Evolutionary conservation across 2,113 vertebrate species (phyloP).

Genomic region (Heterotis niloticus): DNA sequence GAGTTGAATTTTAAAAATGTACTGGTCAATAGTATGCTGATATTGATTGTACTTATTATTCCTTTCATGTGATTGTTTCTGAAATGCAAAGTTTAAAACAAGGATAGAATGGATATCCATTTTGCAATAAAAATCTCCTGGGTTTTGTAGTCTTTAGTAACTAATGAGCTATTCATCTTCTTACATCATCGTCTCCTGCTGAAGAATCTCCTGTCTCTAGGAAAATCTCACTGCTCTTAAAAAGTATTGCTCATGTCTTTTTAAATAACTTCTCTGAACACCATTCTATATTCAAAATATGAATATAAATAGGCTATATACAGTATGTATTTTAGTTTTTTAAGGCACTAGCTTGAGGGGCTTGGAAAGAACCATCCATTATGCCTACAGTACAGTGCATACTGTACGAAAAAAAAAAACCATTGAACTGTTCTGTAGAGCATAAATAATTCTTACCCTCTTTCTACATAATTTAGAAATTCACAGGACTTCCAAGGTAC

Average conservation of each 20-base stretch:
- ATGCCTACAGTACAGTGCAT: neutral
- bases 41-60: neutral
- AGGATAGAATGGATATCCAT: neutral
- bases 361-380: neutral
- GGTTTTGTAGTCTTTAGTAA: neutral
- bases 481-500: too few relatives aligned
- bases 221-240: neutral
- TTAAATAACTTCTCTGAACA: neutral
- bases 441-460: neutral
- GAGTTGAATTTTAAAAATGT: too few relatives aligned
- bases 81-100: too few relatives aligned
- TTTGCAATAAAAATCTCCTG: neutral
- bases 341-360: neutral
- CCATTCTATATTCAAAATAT: neutral
- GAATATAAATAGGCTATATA: too few relatives aligned
- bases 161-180: constrained; percentile 10
- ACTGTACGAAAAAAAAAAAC: neutral
- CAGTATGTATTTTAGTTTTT: too few relatives aligned
- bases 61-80: neutral
- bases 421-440: constrained; percentile 4
- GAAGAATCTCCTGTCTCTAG: neutral
- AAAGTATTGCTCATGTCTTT: neutral
- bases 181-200: constrained; percentile 3
- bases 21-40: neutral
- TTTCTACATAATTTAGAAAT: too few relatives aligned